Evolutionary conservation across 2,888 invertebrate species (phyloP).

Genomic region (Poecilus cupreus): DNA sequence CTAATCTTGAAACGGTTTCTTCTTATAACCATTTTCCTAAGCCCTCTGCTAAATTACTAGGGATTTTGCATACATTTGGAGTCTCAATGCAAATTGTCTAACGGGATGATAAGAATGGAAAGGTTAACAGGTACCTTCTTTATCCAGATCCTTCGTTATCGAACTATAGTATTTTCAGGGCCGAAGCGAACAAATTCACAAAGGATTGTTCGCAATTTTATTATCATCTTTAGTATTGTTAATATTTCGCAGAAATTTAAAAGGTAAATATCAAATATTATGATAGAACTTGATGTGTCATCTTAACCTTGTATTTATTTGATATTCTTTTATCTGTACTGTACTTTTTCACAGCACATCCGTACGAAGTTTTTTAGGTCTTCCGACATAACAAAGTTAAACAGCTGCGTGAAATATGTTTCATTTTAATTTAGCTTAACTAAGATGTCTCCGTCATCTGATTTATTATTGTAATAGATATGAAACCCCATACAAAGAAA

Average conservation of each 20-base stretch:
- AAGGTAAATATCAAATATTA: no score
- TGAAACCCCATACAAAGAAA: background rate
- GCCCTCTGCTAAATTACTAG: conserved; percentile 8
- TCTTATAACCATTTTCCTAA: background rate
- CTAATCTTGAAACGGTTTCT: background rate
- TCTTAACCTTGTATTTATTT: no score
- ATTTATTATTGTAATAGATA: conserved; percentile 16
- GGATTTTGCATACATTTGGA: conserved; percentile 1
- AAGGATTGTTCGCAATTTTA: no score
- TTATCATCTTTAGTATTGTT: no score
- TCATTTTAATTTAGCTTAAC: conserved; percentile 11
- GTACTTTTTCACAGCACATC: conserved; percentile 2
- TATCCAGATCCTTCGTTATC: background rate
- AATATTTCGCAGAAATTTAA: no score
- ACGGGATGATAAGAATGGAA: conserved; percentile 5
- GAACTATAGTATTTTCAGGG: background rate
- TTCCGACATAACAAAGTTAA: conserved; percentile 23
- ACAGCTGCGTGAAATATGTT: conserved; percentile 30
- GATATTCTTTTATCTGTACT: background rate
- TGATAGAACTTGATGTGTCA: no score
- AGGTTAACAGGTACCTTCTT: conserved; percentile 29
- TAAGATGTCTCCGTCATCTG: conserved; percentile 8
- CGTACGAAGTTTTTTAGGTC: conserved; percentile 21
- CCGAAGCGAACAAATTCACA: background rate
- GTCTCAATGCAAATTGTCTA: conserved; percentile 11